phyloP scores from a whole-genome alignment of 2,888 invertebrate genomes.

The Spodoptera picta region DNA sequence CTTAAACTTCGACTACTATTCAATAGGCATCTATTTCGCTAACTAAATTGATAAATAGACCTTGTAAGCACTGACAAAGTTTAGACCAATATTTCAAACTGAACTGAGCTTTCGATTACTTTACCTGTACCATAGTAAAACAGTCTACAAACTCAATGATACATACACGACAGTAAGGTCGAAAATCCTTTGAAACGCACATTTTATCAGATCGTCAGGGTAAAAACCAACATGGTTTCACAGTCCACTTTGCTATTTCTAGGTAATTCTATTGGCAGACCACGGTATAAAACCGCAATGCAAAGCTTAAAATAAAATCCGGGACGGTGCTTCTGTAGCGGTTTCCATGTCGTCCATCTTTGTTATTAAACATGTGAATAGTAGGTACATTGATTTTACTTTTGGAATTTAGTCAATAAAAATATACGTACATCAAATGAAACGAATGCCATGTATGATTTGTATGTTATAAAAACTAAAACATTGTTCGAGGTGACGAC shows the following conservation, averaged over 20 bases:
- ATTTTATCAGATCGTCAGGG: conserved; percentile 18
- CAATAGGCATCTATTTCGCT: too few species aligned
- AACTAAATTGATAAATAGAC: background rate
- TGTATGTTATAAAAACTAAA: too few species aligned
- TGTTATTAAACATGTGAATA: conserved; percentile 19
- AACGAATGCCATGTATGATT: too few species aligned
- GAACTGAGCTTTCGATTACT: conserved; percentile 11
- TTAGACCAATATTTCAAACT: background rate
- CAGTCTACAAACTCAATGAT: conserved; percentile 14
- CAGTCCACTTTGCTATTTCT: conserved; percentile 51
- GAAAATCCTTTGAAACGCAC: conserved; percentile 16
- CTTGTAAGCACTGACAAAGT: background rate
- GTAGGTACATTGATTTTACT: conserved; percentile 28
- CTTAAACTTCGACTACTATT: too few species aligned
- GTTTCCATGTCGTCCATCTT: conserved; percentile 22
- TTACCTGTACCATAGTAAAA: background rate
- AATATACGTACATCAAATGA: background rate
- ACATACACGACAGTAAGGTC: background rate
- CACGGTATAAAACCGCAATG: conserved; percentile 46
- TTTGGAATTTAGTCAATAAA: conserved; percentile 21
- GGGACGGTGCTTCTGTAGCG: conserved; percentile 20
- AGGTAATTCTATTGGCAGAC: conserved; percentile 38
- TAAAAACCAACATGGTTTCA: conserved; percentile 32
- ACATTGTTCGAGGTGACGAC: too few species aligned
- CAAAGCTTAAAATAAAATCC: conserved; percentile 47